Evolutionary conservation across 1,140 invertebrate genomes (phyloP).

Genomic region (Capitella teleta): DNA sequence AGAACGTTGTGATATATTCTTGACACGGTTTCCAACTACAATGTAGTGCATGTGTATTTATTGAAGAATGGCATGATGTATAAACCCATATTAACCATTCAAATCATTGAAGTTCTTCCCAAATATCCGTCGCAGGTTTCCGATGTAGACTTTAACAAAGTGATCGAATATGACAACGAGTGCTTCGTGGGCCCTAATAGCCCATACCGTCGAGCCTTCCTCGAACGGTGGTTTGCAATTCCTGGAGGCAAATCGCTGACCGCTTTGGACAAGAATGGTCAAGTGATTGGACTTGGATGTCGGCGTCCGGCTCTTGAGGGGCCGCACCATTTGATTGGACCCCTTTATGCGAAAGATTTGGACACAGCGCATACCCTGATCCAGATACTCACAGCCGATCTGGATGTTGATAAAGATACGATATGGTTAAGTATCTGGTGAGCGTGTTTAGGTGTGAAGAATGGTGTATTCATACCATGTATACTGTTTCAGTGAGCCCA

Average conservation of each 20-base stretch:
- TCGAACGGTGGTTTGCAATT: neutral
- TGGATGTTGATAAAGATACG: too few relatives aligned
- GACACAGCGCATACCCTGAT: neutral
- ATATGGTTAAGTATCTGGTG: too few relatives aligned
- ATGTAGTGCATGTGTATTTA: too few relatives aligned
- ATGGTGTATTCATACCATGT: too few relatives aligned
- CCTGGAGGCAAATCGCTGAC: neutral
- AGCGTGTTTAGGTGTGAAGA: too few relatives aligned
- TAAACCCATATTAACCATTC: too few relatives aligned
- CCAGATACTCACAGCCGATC: neutral
- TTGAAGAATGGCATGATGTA: too few relatives aligned
- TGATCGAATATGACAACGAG: slow-evolving; percentile 1
- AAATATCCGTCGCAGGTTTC: neutral
- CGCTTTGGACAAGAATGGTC: too few relatives aligned
- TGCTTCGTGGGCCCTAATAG: slow-evolving; percentile 3
- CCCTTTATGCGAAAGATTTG: neutral
- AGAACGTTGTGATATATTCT: too few relatives aligned
- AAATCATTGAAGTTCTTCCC: too few relatives aligned
- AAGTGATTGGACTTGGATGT: neutral
- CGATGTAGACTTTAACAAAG: neutral
- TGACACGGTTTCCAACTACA: too few relatives aligned
- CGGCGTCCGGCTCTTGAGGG: neutral
- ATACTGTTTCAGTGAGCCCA: too few relatives aligned
- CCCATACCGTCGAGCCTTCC: neutral
- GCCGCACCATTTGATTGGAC: slow-evolving; percentile 2